Evolutionary conservation across 2,113 vertebrate genomes (phyloP).

Genomic region (Pimephales promelas): DNA sequence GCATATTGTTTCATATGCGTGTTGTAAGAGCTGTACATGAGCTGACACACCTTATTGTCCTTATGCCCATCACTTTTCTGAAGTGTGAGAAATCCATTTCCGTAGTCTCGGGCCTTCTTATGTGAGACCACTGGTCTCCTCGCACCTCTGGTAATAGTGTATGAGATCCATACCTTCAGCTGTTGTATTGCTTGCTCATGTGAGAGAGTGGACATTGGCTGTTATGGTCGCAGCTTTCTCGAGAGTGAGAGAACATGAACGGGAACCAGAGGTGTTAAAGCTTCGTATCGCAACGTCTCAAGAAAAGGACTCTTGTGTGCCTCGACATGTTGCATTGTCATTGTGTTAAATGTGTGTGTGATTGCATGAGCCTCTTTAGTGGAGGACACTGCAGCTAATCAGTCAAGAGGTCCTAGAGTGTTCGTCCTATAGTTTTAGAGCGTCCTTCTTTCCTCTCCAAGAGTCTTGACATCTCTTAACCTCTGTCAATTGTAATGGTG

Average conservation of each 20-base stretch:
- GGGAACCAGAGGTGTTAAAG: not conserved
- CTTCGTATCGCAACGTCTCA: not conserved
- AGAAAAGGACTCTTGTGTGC: constrained; percentile 7
- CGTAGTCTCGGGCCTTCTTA: constrained; percentile 44
- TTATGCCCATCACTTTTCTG: constrained; percentile 69
- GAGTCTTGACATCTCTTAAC: constrained; percentile 79
- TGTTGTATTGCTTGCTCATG: constrained; percentile 54
- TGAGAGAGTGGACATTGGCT: constrained; percentile 24
- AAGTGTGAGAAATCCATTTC: constrained; percentile 78
- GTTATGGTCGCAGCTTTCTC: constrained; percentile 18
- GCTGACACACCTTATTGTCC: constrained; percentile 71
- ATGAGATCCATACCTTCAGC: constrained; percentile 62
- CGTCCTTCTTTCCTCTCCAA: constrained; percentile 71
- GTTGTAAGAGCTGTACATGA: constrained; percentile 30
- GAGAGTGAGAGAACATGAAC: not conserved
- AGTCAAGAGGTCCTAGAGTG: constrained; percentile 70
- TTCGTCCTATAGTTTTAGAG: constrained; percentile 65
- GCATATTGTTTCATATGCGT: not conserved
- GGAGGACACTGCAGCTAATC: constrained; percentile 66
- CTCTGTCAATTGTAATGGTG: constrained; percentile 71
- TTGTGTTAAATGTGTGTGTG: constrained; percentile 40
- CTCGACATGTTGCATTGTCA: not conserved
- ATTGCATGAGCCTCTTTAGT: constrained; percentile 69
- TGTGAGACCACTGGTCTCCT: constrained; percentile 21
- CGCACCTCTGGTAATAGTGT: constrained; percentile 61